Percentiles rank a stretch among this genome's conserved stretches.
These are phyloP conservation scores for Cotesia glomerata DNA, from an alignment of 1,140 invertebrate genomes.

Conservation along the genomic window DNA sequence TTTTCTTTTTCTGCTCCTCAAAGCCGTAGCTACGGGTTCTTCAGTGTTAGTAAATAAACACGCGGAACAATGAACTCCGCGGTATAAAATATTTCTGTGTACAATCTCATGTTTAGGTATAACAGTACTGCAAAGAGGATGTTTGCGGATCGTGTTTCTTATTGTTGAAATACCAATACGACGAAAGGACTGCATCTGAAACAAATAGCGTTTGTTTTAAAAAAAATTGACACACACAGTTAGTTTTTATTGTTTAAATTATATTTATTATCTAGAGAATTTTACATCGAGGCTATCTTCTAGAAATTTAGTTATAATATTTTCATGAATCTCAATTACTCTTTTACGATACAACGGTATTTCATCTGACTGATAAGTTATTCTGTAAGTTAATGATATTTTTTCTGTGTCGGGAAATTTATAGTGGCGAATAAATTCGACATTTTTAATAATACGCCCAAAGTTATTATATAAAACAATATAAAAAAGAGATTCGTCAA, in stretches of 20 bases:
- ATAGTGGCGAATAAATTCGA: slow-evolving; percentile 50
- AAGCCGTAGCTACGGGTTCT: slow-evolving; percentile 40
- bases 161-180: slow-evolving; percentile 27
- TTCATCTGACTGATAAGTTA: slow-evolving; percentile 55
- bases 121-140: not conserved
- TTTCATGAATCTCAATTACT: slow-evolving; percentile 57
- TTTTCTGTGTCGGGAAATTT: slow-evolving; percentile 41
- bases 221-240: not conserved
- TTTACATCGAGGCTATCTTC: slow-evolving; percentile 48
- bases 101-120: slow-evolving; percentile 5
- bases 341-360: slow-evolving; percentile 52
- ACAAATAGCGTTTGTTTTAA: slow-evolving; percentile 22
- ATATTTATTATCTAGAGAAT: slow-evolving; percentile 36
- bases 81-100: not conserved
- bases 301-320: slow-evolving; percentile 51
- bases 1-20: slow-evolving; percentile 65
- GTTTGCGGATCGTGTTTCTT: slow-evolving; percentile 22
- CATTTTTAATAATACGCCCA: slow-evolving; percentile 50
- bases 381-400: slow-evolving; percentile 54
- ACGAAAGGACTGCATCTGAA: slow-evolving; percentile 47
- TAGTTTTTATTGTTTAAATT: not conserved
- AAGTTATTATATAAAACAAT: slow-evolving; percentile 50
- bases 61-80: slow-evolving; percentile 17
- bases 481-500: slow-evolving; percentile 47
- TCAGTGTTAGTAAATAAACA: slow-evolving; percentile 30